A percentile compares a stretch with the other conserved stretches of the same genome.
Conservation (phyloP, 2,888 invertebrate species). For the Volucella bombylans region DNA sequence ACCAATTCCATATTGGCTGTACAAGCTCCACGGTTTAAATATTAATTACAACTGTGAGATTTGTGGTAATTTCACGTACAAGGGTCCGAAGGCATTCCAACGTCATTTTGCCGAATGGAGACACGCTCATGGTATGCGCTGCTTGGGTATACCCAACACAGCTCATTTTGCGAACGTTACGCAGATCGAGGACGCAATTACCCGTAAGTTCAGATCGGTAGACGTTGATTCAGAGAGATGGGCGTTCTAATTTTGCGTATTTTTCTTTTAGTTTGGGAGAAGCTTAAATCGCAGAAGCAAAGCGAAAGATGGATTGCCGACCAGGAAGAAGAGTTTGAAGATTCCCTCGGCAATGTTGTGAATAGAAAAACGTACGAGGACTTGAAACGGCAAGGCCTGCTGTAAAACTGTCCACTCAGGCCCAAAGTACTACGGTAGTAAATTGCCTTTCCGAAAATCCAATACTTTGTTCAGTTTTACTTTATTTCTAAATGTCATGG, state of each 20-base stretch:
- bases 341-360: conserved; percentile 98
- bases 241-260: not conserved
- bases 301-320: conserved; percentile 98
- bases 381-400: conserved; percentile 97
- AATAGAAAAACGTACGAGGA: conserved; percentile 99
- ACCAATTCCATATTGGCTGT: conserved; percentile 97
- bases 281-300: conserved; percentile 97
- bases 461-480: too few relatives aligned
- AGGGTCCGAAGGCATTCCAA: conserved; percentile 99
- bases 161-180: conserved; percentile 99
- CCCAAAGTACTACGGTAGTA: not conserved
- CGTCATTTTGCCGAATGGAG: conserved; percentile 98
- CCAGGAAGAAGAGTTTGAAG: conserved; percentile 99
- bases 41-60: conserved; percentile 99
- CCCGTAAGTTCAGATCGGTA: conserved; percentile 85
- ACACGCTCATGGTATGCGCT: conserved; percentile 97
- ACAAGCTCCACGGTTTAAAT: conserved; percentile 99
- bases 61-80: conserved; percentile 99
- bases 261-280: conserved; percentile 93
- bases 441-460: not conserved
- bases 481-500: not conserved
- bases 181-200: conserved; percentile 98
- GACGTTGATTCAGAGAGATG: not conserved
- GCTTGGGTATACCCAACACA: conserved; percentile 99
- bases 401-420: conserved; percentile 84